Evolutionary conservation across 2,888 invertebrate species (phyloP), one percentile per base, ranked within the genome.

Genomic region (Ophioninae sp.): DNA sequence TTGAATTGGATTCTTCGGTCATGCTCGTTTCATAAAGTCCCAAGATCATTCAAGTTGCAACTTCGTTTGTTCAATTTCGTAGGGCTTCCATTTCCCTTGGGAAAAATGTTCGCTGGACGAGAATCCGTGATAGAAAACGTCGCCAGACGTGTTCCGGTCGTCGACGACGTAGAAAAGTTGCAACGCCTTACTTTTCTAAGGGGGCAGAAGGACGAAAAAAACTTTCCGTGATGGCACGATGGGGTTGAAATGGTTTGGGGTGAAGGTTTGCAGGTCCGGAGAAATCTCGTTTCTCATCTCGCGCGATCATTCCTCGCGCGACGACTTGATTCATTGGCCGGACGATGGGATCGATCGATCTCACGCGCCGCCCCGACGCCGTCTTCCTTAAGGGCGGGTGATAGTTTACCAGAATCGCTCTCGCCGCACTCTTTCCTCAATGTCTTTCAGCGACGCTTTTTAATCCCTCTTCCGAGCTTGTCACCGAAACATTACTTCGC

Each of bases 291-390:
- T 84, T 84, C 84, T 84, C 84, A 84, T 84, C 84, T 82, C 69
- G 44, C 84, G 82, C 84, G 84, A 82, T 82, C 84, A 79, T 84
- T 84, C 82, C 81, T 73, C 51, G 64, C 81, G 73, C 79, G 79
- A 79, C 83, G 81, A 84, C 84, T 84, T 84, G 84, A 84, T 84
- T 84, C 84, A 84, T 84, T 84, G 84, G 84, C 81, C 64, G 81
- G 79, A 73, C 84, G 84, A 79, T 84, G 79, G 84, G 79, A 84
- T 84, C 82, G 84, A 84, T 84, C 84, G 84, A 84, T 82, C 84
- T 84, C 71, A 17, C 80, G 64, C 80, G 84, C 75, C 81, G 69
- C 59, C 79, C 76, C 59, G 84, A 79, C 79, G 81, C 76, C 76
- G 41, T 64, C 63, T 72, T 65, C 59, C n/a, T 30, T 58, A 41